Percentiles rank a stretch among this genome's conserved stretches.
These are phyloP conservation scores for Drosophila peninsularis DNA, from an alignment of 2,888 invertebrate genomes.

Conservation along the genomic window DNA sequence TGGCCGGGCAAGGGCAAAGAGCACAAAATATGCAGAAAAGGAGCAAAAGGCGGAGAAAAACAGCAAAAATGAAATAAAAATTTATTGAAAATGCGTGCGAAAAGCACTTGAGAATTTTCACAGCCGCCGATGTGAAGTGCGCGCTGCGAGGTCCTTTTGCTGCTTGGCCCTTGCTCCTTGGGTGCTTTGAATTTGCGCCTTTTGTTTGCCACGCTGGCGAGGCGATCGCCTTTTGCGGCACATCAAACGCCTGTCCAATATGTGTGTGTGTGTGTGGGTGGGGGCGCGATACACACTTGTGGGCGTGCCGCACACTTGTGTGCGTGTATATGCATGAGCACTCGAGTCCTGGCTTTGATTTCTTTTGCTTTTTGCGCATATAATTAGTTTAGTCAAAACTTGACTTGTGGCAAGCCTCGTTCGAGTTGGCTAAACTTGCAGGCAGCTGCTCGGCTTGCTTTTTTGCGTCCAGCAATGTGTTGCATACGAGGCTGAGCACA, in stretches of 20 bases:
- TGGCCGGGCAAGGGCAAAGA: background rate
- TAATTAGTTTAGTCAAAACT: conserved; percentile 75
- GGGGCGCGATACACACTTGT: conserved; percentile 13
- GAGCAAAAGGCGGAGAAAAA: background rate
- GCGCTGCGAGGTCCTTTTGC: conserved; percentile 27
- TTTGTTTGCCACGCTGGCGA: conserved; percentile 40
- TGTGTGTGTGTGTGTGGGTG: conserved; percentile 49
- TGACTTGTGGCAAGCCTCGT: conserved; percentile 32
- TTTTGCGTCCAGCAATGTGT: conserved; percentile 55
- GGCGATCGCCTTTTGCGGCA: conserved; percentile 57
- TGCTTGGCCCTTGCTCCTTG: background rate
- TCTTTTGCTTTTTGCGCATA: conserved; percentile 43
- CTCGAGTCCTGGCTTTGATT: conserved; percentile 62
- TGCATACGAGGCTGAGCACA: conserved; percentile 29
- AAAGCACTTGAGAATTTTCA: conserved; percentile 50
- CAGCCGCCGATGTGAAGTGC: conserved; percentile 48
- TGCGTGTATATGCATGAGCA: conserved; percentile 62
- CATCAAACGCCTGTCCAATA: conserved; percentile 54
- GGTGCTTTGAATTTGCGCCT: conserved; percentile 42
- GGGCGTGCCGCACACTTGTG: conserved; percentile 49
- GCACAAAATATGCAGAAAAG: conserved; percentile 4
- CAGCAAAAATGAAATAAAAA: conserved; percentile 22
- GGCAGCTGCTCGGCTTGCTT: conserved; percentile 15
- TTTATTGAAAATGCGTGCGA: conserved; percentile 69
- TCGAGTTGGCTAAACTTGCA: conserved; percentile 38